Evolutionary conservation across 2,113 vertebrate genomes (phyloP).

Genomic region (Myotis davidii): DNA sequence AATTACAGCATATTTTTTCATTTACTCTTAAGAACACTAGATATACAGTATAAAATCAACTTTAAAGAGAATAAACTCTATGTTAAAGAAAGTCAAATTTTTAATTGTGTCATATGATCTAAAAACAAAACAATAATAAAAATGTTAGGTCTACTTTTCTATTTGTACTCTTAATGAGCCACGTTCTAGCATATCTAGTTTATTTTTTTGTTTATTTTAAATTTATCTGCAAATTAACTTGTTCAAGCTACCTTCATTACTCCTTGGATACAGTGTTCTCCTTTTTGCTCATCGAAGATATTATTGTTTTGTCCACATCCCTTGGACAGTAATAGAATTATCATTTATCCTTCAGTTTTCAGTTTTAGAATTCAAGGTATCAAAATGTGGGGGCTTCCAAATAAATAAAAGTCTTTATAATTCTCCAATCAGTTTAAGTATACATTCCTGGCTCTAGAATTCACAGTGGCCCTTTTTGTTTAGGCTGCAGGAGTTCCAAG

Average conservation of each 20-base stretch:
- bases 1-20: neutral
- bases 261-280: neutral
- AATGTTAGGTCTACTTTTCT: neutral
- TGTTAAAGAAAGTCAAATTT: neutral
- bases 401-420: neutral
- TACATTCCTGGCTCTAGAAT: neutral
- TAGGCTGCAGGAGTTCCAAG: neutral
- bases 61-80: neutral
- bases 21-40: neutral
- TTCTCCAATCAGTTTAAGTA: neutral
- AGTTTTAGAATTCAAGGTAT: neutral
- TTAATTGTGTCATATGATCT: neutral
- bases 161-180: neutral
- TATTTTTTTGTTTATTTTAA: neutral
- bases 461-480: neutral
- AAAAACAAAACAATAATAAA: neutral
- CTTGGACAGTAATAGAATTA: neutral
- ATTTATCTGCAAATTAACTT: neutral
- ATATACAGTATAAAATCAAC: neutral
- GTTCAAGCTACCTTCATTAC: neutral
- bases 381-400: neutral
- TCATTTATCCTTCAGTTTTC: neutral
- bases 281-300: neutral
- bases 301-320: neutral
- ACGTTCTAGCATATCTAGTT: neutral